phyloP scores from a whole-genome alignment of 2,797 vertebrate genomes.

The Epinephelus malabaricus region DNA sequence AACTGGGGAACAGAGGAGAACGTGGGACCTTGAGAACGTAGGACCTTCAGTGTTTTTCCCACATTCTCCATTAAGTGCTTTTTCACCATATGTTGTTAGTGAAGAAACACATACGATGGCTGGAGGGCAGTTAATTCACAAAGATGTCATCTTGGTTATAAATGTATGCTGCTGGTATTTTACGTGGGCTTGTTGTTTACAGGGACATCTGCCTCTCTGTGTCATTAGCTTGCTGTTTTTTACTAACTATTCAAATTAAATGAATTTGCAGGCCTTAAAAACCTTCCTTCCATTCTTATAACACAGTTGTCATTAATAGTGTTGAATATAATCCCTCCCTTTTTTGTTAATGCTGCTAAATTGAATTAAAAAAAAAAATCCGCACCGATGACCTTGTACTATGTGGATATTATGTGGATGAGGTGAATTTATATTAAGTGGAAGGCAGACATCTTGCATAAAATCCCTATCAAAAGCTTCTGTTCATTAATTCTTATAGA shows the following conservation, averaged over 20 bases:
- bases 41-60: background rate
- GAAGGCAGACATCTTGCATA: background rate
- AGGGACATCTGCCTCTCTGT: constrained; percentile 11
- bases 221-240: background rate
- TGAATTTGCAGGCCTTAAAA: too few species aligned
- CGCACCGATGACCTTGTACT: background rate
- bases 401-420: background rate
- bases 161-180: constrained; percentile 20
- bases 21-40: too few species aligned
- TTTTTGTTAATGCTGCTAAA: background rate
- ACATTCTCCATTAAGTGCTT: background rate
- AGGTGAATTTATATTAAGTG: background rate
- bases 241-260: too few species aligned
- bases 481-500: background rate
- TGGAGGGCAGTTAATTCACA: background rate
- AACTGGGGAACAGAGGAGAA: too few species aligned
- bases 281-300: too few species aligned
- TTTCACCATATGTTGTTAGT: constrained; percentile 2
- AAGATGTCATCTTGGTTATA: constrained; percentile 1
- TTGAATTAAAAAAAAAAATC: background rate
- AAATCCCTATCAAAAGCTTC: background rate
- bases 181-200: background rate
- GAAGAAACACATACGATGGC: background rate
- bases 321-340: background rate
- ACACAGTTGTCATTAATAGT: background rate